These are phyloP conservation scores for Chirona hameri DNA, from an alignment of 2,888 invertebrate genomes.

Conservation along the genomic window DNA sequence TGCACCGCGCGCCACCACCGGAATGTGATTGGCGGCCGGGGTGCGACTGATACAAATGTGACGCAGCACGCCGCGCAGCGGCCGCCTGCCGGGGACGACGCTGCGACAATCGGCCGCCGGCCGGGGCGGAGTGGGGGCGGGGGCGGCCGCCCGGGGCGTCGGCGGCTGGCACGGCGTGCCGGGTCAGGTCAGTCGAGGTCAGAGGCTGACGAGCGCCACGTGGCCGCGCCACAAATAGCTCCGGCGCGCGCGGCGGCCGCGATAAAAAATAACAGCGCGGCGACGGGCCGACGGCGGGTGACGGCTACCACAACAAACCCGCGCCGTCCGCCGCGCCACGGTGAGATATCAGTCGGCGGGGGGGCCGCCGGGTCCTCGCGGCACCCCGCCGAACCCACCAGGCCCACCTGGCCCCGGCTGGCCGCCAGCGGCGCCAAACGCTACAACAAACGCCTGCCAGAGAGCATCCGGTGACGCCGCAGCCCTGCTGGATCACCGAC, in stretches of 20 bases:
- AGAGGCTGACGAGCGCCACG: background rate
- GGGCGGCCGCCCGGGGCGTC: background rate
- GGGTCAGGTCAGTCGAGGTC: constrained; percentile 10
- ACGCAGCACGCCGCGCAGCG: background rate
- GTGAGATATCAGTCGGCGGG: constrained; percentile 24
- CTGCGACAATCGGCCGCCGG: no score
- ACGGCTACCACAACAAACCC: background rate
- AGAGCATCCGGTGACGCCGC: no score
- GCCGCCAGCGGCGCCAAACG: background rate
- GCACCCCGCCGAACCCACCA: background rate
- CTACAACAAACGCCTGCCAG: background rate
- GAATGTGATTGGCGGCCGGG: background rate
- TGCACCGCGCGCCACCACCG: background rate
- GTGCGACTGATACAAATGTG: background rate
- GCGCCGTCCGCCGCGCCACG: background rate
- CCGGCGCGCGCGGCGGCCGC: background rate
- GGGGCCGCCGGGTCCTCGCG: background rate
- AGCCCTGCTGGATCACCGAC: no score
- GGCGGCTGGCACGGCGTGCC: background rate
- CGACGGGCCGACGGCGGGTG: background rate
- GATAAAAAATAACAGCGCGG: background rate
- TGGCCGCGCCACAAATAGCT: background rate
- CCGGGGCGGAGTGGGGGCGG: background rate
- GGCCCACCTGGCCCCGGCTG: background rate
- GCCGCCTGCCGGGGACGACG: no score